Percentiles rank a stretch among this genome's conserved stretches.
phyloP scores from a whole-genome alignment of 2,888 invertebrate genomes.

The Teinopalpus imperialis region DNA sequence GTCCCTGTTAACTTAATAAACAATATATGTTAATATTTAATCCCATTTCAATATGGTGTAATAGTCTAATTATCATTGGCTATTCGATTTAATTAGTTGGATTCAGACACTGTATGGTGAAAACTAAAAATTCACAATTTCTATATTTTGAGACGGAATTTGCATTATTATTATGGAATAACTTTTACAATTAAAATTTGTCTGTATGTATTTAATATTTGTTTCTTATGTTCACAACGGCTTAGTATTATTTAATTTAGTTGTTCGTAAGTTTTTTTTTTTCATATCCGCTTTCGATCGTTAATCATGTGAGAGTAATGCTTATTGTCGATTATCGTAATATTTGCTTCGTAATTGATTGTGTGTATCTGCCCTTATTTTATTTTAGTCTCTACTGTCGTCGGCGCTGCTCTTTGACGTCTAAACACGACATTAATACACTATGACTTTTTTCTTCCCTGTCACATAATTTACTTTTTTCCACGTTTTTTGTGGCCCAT shows the following conservation, averaged over 20 bases:
- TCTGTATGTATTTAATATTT: no score
- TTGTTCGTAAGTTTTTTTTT: neutral
- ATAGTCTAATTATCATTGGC: no score
- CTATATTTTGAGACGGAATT: no score
- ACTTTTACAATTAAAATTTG: no score
- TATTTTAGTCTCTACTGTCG: conserved; percentile 61
- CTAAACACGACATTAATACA: conserved; percentile 79
- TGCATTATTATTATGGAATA: no score
- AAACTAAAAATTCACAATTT: no score
- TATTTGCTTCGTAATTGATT: conserved; percentile 29
- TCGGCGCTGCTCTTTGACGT: conserved; percentile 72
- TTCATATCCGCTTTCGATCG: neutral
- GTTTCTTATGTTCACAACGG: no score
- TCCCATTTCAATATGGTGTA: no score
- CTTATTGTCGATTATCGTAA: neutral
- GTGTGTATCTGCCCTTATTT: conserved; percentile 49
- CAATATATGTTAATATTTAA: no score
- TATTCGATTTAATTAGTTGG: no score
- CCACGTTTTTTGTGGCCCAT: conserved; percentile 64
- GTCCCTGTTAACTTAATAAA: neutral
- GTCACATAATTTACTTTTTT: conserved; percentile 77
- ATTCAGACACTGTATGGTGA: no score
- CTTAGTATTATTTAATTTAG: no score
- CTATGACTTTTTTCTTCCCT: conserved; percentile 67
- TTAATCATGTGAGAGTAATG: conserved; percentile 16